These are phyloP conservation scores for Botia kubotai DNA, from an alignment of 2,797 vertebrate genomes.

Conservation along the genomic window DNA sequence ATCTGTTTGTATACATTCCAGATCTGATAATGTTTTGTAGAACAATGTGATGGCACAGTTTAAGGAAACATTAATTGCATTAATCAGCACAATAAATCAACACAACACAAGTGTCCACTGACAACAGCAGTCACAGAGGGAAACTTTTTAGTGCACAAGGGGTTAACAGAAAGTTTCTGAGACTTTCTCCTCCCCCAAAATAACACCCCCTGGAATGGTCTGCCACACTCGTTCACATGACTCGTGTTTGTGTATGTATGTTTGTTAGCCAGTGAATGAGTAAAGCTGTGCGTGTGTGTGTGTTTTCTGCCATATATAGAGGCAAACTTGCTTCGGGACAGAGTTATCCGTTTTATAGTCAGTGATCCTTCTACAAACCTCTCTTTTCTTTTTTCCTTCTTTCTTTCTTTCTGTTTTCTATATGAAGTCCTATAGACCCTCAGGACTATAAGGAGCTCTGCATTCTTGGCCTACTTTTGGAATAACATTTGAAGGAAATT, in stretches of 20 bases:
- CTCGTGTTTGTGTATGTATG: conserved; percentile 59
- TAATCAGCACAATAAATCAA: not conserved
- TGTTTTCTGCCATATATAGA: conserved; percentile 89
- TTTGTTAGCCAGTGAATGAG: conserved; percentile 51
- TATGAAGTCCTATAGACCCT: conserved; percentile 39
- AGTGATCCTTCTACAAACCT: conserved; percentile 64
- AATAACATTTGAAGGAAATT: conserved; percentile 40
- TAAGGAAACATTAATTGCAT: not conserved
- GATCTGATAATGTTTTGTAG: too few relatives aligned
- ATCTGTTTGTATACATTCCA: not conserved
- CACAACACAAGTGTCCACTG: not conserved
- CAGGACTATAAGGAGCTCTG: conserved; percentile 69
- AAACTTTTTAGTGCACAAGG: conserved; percentile 52
- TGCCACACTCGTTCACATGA: conserved; percentile 86
- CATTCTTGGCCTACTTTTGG: conserved; percentile 56
- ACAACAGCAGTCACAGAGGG: not conserved
- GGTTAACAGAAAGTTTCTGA: conserved; percentile 70
- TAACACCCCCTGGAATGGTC: conserved; percentile 82
- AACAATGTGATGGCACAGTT: not conserved
- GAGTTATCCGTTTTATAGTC: conserved; percentile 64
- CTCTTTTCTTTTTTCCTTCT: conserved; percentile 23
- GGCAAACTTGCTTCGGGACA: conserved; percentile 77
- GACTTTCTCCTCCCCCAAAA: conserved; percentile 73
- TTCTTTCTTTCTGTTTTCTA: conserved; percentile 43
- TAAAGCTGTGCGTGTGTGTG: conserved; percentile 51